Evolutionary conservation across 2,888 invertebrate species (phyloP), one percentile per base, ranked within the genome.

Genomic region (Drosophila macrospina): DNA sequence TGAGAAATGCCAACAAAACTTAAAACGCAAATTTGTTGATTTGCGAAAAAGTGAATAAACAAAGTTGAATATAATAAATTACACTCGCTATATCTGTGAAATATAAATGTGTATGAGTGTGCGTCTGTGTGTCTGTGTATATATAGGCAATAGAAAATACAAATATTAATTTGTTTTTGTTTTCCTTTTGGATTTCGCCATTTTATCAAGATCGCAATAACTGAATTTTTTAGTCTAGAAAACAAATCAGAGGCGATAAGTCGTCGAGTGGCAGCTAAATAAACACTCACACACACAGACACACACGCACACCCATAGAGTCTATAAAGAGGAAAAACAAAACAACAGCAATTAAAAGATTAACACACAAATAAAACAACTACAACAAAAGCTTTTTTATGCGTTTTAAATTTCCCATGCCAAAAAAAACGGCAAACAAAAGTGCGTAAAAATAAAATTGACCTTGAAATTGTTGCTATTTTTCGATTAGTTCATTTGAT

Each of bases 391-490:
- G 55, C 48, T 60, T 54, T 73, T 84, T 88, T 84, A 84, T 86
- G 88, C 84, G 86, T 86, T 88, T 84, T 88, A 84, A 88, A 84
- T 84, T 88, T 88, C 85, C 69, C 70, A 75, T 64, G 71, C 71
- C 76, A 79, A 75, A 39, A 62, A 50, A 48, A 16, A 65, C 24
- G 15, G 26, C 15, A 44, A 39, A 55, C 13, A 78, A 84, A 81
- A 71, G 77, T 78, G 84, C 88, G 86, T 86, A 80, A 86, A 84
- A 84, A 84, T 88, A 84, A 84, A 69, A 86, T 86, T 77, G 71
- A 83, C 83, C 86, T 83, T 88, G 80, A 83, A 82, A 83, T 73
- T 41, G 66, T 67, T 57, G 52, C 47, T 34, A 37, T 37, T 37
- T 37, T 41, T 59, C 28, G 26, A 26, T 3, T 26, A 44, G 11